Evolutionary conservation across 2,113 vertebrate genomes (phyloP).

Genomic region (Telmatochromis bifrenatus): DNA sequence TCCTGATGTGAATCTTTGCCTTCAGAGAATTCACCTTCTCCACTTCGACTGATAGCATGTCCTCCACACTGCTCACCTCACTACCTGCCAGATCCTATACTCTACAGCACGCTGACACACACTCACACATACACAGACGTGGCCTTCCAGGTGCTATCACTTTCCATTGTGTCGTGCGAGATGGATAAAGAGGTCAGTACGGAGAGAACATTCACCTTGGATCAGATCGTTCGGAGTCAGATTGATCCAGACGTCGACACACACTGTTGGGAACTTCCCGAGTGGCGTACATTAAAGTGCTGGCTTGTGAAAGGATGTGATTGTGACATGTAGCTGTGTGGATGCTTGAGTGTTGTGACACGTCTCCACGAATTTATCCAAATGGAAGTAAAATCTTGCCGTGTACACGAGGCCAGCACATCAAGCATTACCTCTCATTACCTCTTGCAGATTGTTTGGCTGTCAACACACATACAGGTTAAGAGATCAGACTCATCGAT

Average conservation of each 20-base stretch:
- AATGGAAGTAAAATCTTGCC: not conserved
- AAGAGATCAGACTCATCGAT: not conserved
- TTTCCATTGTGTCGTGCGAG: not conserved
- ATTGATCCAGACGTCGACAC: not conserved
- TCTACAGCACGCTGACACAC: not conserved
- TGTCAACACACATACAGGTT: conserved; percentile 13
- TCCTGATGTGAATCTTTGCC: not conserved
- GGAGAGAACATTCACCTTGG: conserved; percentile 15
- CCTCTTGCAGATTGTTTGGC: not conserved
- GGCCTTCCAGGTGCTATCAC: not conserved
- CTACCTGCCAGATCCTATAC: conserved; percentile 8
- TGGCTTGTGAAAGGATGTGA: not conserved
- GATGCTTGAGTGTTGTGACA: not conserved
- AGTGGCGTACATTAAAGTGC: not conserved
- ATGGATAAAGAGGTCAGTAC: conserved; percentile 9
- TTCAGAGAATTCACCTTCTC: not conserved
- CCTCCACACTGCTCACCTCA: not conserved
- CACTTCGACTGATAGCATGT: not conserved
- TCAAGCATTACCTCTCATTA: conserved; percentile 3
- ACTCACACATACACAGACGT: not conserved
- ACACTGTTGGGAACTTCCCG: not conserved
- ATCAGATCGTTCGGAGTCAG: not conserved
- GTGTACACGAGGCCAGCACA: not conserved
- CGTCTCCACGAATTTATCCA: not conserved
- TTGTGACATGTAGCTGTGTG: not conserved